Percentiles rank a stretch among this genome's conserved stretches.
phyloP scores from a whole-genome alignment of 2,888 invertebrate species.

The Cremastobaeus sp. region DNA sequence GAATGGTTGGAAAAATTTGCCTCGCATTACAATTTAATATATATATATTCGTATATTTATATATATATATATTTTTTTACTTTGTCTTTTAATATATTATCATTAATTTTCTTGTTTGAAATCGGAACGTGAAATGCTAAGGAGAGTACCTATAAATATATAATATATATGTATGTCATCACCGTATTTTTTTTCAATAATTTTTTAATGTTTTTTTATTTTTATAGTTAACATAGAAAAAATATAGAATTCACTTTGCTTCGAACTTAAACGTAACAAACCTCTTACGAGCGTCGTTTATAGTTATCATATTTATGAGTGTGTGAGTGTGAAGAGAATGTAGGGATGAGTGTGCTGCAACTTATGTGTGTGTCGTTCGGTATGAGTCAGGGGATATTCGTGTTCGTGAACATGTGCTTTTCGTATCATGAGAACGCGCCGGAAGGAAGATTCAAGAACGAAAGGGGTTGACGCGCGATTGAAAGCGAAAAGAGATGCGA shows the following conservation, averaged over 20 bases:
- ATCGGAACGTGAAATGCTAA: constrained; percentile 73
- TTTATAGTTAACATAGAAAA: constrained; percentile 77
- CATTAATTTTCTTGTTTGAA: constrained; percentile 62
- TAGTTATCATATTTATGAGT: constrained; percentile 61
- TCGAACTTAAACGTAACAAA: constrained; percentile 77
- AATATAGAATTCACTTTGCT: constrained; percentile 77
- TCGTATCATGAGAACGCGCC: constrained; percentile 55
- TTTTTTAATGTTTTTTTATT: constrained; percentile 63
- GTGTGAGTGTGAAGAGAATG: constrained; percentile 42
- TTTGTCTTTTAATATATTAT: constrained; percentile 58
- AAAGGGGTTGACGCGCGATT: constrained; percentile 61
- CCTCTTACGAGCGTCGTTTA: constrained; percentile 68
- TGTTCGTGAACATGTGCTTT: constrained; percentile 50
- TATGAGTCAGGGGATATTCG: constrained; percentile 23
- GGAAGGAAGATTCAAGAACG: constrained; percentile 65
- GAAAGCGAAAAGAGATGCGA: constrained; percentile 28
- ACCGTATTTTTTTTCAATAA: constrained; percentile 63
- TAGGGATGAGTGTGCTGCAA: constrained; percentile 24
- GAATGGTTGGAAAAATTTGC: constrained; percentile 37
- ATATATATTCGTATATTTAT: constrained; percentile 42
- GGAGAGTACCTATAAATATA: constrained; percentile 76
- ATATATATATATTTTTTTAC: constrained; percentile 57
- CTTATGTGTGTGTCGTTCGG: constrained; percentile 26
- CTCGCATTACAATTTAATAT: constrained; percentile 25
- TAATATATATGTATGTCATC: constrained; percentile 68